Conservation (phyloP, 2,113 vertebrate species). For the Stictonetta naevosa region DNA sequence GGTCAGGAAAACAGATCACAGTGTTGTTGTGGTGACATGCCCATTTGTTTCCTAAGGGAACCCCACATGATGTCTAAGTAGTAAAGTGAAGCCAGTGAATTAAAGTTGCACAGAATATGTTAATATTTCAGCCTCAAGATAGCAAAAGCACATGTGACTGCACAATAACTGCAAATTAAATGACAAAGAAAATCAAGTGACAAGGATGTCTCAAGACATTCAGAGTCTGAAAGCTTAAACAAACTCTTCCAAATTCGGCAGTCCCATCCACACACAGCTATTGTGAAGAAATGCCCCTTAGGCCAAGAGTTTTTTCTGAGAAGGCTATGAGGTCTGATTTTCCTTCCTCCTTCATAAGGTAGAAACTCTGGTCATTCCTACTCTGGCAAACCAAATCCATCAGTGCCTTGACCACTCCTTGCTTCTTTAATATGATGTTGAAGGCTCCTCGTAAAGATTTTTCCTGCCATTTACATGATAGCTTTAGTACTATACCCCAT, state of each 20-base stretch:
- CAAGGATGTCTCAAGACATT: not conserved
- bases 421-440: not conserved
- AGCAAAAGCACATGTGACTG: not conserved
- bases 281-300: not conserved
- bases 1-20: not conserved
- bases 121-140: not conserved
- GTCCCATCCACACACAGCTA: not conserved
- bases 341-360: not conserved
- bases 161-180: not conserved
- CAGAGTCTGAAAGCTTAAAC: not conserved
- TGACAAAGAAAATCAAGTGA: not conserved
- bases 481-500: not conserved
- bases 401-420: not conserved
- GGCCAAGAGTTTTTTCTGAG: not conserved
- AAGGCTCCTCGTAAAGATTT: not conserved
- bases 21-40: rapidly evolving
- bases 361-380: not conserved
- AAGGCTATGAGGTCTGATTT: not conserved
- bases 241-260: not conserved
- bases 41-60: not conserved
- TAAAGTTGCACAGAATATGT: not conserved
- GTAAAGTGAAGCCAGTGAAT: not conserved
- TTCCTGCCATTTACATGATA: not conserved
- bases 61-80: not conserved
- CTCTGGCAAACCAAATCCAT: not conserved